Evolutionary conservation across 2,113 vertebrate genomes (phyloP), one percentile per base, ranked within the genome.

Genomic region (Meleagris gallopavo): DNA sequence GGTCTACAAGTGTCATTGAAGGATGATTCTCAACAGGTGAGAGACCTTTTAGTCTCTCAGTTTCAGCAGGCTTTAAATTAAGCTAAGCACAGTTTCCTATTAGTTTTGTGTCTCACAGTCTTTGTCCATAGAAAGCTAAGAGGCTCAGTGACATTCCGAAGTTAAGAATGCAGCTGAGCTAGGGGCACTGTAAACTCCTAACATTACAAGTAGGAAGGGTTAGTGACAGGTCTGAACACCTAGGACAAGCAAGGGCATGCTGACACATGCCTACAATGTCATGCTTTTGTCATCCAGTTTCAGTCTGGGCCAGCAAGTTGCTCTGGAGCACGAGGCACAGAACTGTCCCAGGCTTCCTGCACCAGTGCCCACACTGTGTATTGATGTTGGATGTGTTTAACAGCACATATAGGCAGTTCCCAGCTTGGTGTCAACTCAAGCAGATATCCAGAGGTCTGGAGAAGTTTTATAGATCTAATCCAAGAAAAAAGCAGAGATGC

Each of bases 241-340:
- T 20, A 25, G 52, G 30, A 32, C 14, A 6, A 67, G 13, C 8
- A 40, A 40, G 13, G 24, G 6, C 9, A 19, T 64, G 15, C 17
- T 81, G 36, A 29, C 13, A 67, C 58, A 67, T 40, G 22, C 19
- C 27, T 27, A 57, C 6, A 32, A 34, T 73, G 17, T 40, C 20
- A 10, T 45, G 5, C 5, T 27, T 61, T 8, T 46, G 12, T 57
- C 67, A 61, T 32, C 13, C 2, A 13, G 3, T 13, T 38, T 38
- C 43, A 67, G 58, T 10, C 0, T n/a, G 50, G 21, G n/a, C 17
- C 60, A 81, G 11, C 16, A 29, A 0, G 0, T 55, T 27, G 52
- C 17, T 50, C 43, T 65, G 43, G 32, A 40, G 7, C 34, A 27
- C 18, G 24, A 67, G 10, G 27, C 18, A 20, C 46, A 87, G 43